Percentiles rank a stretch among this genome's conserved stretches.
Conservation (phyloP, 1,140 invertebrate genomes). For the Procambarus clarkii region DNA sequence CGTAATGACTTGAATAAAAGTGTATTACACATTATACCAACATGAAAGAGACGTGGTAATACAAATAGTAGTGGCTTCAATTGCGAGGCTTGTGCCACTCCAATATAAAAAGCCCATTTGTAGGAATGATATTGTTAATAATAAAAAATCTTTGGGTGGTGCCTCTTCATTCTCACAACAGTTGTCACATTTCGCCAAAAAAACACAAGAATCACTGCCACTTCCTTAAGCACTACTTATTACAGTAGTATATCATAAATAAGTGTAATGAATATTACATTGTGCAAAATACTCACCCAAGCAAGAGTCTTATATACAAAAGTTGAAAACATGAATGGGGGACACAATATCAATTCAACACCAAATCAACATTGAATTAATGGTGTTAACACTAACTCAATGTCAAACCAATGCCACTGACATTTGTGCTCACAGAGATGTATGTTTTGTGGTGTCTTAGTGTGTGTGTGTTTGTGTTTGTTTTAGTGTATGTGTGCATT, state of each 20-base stretch:
- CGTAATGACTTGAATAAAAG: not conserved
- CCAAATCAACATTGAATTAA: too few relatives aligned
- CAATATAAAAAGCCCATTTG: not conserved
- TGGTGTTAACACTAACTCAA: too few relatives aligned
- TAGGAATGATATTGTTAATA: not conserved
- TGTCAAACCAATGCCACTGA: too few relatives aligned
- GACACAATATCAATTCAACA: too few relatives aligned
- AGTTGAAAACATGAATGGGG: too few relatives aligned
- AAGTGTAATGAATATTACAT: conserved; percentile 6
- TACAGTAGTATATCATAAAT: conserved; percentile 18
- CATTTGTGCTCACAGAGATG: too few relatives aligned
- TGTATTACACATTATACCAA: not conserved
- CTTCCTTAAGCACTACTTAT: not conserved
- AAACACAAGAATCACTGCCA: conserved; percentile 20
- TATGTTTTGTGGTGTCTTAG: too few relatives aligned
- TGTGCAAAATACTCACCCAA: conserved; percentile 43
- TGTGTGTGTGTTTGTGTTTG: too few relatives aligned
- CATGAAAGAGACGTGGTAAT: not conserved
- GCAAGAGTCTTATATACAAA: conserved; percentile 36
- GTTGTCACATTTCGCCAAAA: not conserved
- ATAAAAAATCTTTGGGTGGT: not conserved
- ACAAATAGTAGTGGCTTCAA: not conserved
- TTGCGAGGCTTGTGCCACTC: not conserved
- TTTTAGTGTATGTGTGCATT: too few relatives aligned
- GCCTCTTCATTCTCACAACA: not conserved